phyloP scores from a whole-genome alignment of 1,140 invertebrate species.

The Medauroidea extradentata region DNA sequence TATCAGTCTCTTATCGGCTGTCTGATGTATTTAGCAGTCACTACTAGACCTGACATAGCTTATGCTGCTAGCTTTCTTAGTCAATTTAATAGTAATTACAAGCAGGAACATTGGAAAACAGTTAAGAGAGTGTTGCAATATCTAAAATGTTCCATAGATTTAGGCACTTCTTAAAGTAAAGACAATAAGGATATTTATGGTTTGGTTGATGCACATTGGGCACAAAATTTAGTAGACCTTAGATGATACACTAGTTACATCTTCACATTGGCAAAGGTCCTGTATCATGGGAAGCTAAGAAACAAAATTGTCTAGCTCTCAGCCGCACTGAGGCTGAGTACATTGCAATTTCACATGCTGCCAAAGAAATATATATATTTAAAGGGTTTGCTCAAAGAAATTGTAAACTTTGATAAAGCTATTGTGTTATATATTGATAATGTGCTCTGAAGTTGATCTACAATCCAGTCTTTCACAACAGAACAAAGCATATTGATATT shows the following conservation, averaged over 20 bases:
- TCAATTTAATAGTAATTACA: constrained; percentile 41
- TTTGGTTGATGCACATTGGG: constrained; percentile 35
- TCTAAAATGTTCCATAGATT: constrained; percentile 35
- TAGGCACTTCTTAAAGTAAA: constrained; percentile 22
- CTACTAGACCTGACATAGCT: constrained; percentile 46
- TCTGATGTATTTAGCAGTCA: constrained; percentile 42
- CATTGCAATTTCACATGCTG: constrained; percentile 38
- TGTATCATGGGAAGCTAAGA: constrained; percentile 48
- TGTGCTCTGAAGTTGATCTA: too few species aligned
- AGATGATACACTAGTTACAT: constrained; percentile 36
- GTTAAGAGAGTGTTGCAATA: constrained; percentile 44
- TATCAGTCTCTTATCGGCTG: constrained; percentile 35
- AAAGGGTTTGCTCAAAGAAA: constrained; percentile 23
- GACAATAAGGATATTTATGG: constrained; percentile 9
- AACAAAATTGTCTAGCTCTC: constrained; percentile 45
- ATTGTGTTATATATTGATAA: constrained; percentile 34
- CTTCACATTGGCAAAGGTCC: constrained; percentile 34
- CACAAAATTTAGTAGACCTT: constrained; percentile 23
- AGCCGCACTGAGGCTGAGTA: constrained; percentile 46
- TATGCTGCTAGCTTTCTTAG: constrained; percentile 42
- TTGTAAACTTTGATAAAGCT: background rate
- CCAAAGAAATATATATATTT: constrained; percentile 40
- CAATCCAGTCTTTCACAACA: too few species aligned
- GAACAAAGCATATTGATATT: too few species aligned
- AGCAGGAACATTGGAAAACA: constrained; percentile 37